Evolutionary conservation across 2,797 vertebrate genomes (phyloP).

Genomic region (Labroides dimidiatus): DNA sequence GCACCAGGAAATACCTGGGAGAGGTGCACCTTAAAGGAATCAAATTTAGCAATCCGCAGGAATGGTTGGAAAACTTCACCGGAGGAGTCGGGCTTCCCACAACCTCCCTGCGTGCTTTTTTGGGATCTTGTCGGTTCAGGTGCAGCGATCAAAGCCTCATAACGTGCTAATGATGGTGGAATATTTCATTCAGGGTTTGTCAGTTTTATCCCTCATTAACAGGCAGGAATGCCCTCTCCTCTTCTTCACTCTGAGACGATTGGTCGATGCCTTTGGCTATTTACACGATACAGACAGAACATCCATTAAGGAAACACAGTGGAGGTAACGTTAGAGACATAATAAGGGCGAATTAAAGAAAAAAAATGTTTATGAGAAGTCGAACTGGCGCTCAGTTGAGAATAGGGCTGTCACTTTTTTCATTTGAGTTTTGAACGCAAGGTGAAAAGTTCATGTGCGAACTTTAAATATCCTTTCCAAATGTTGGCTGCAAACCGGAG

Average conservation of each 20-base stretch:
- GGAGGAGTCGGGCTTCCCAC: conserved; percentile 34
- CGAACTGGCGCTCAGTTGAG: too few species aligned
- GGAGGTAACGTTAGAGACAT: conserved; percentile 51
- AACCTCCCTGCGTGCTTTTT: conserved; percentile 29
- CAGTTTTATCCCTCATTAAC: conserved; percentile 78
- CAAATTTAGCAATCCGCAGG: conserved; percentile 64
- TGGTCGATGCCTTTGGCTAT: conserved; percentile 60
- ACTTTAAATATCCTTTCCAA: too few species aligned
- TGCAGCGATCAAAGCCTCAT: conserved; percentile 64
- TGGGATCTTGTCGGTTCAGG: conserved; percentile 56
- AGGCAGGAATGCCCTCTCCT: conserved; percentile 75
- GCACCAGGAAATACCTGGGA: conserved; percentile 79
- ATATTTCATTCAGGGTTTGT: conserved; percentile 75
- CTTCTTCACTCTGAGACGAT: conserved; percentile 36
- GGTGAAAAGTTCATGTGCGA: too few species aligned
- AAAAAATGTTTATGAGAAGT: background rate
- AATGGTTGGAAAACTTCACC: conserved; percentile 62
- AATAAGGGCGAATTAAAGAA: conserved; percentile 44
- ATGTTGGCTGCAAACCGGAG: too few species aligned
- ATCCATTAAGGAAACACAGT: conserved; percentile 57
- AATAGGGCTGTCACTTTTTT: too few species aligned
- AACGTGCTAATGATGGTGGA: conserved; percentile 66
- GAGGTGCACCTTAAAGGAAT: conserved; percentile 72
- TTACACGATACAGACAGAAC: conserved; percentile 65
- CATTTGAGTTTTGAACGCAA: too few species aligned